Conservation (phyloP, 2,797 vertebrate species). For the Cyprinella venusta region DNA sequence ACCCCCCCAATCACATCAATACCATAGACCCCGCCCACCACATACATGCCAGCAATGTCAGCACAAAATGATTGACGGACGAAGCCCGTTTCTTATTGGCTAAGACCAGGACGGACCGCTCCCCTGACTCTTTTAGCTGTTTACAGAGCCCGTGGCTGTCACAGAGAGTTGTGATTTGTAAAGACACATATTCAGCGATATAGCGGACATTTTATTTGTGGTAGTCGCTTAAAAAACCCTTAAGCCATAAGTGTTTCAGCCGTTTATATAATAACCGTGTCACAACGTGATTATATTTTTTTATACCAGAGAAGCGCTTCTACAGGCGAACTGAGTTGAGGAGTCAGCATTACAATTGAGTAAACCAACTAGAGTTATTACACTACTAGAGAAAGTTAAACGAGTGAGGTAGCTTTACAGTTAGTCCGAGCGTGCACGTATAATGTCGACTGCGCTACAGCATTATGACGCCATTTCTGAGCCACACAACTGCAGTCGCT, state of each 20-base stretch:
- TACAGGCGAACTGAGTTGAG: constrained; percentile 1
- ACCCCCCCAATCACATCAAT: not conserved
- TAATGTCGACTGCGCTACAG: constrained; percentile 65
- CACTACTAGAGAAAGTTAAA: constrained; percentile 18
- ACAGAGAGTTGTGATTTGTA: not conserved
- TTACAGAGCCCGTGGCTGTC: constrained; percentile 8
- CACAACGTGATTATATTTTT: constrained; percentile 11
- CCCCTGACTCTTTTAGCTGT: not conserved
- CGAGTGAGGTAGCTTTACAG: constrained; percentile 15
- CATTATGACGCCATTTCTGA: constrained; percentile 84
- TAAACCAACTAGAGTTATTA: constrained; percentile 4
- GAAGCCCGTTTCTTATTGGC: not conserved
- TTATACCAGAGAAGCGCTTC: constrained; percentile 18
- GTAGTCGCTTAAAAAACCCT: constrained; percentile 45
- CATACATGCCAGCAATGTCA: not conserved
- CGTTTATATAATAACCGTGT: constrained; percentile 73
- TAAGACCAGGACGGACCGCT: not conserved
- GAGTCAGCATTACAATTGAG: not conserved
- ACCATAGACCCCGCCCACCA: not conserved
- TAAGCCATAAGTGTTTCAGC: constrained; percentile 58
- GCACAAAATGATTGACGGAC: constrained; percentile 20
- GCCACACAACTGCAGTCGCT: constrained; percentile 58
- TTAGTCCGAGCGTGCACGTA: constrained; percentile 33
- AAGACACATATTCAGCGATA: not conserved
- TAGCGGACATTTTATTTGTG: not conserved